phyloP scores from a whole-genome alignment of 2,888 invertebrate species.

The Drepanosiphum platanoidis region DNA sequence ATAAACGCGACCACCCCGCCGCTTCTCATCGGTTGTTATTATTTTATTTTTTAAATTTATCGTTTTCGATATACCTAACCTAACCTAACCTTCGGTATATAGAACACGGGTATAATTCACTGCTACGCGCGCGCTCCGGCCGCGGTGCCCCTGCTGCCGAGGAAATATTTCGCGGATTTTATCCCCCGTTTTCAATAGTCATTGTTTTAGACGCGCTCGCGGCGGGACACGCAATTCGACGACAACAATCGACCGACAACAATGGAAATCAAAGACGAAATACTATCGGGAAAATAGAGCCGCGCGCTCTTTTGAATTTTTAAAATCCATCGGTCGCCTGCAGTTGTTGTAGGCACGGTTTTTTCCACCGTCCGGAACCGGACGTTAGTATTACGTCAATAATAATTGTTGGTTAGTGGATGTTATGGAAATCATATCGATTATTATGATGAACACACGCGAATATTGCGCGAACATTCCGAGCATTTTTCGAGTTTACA shows the following conservation, averaged over 20 bases:
- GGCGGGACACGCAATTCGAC: neutral
- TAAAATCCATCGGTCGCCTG: too few species aligned
- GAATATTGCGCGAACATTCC: too few species aligned
- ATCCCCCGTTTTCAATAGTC: neutral
- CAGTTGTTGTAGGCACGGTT: too few species aligned
- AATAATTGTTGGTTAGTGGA: too few species aligned
- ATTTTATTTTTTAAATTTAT: neutral
- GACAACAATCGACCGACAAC: neutral
- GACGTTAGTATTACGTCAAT: too few species aligned
- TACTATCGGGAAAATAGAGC: neutral
- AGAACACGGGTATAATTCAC: too few species aligned
- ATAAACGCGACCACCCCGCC: neutral
- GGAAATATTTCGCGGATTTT: neutral
- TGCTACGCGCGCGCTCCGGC: neutral
- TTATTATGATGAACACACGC: too few species aligned
- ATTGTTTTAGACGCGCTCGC: neutral
- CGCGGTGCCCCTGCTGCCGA: neutral
- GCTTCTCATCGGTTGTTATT: neutral
- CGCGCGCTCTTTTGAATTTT: too few species aligned
- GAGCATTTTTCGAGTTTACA: too few species aligned
- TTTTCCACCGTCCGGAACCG: too few species aligned
- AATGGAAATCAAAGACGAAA: neutral
- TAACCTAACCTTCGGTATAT: too few species aligned
- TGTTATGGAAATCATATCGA: too few species aligned
- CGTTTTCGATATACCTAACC: neutral